Percentiles rank a stretch among this genome's conserved stretches.
phyloP scores from a whole-genome alignment of 1,140 invertebrate species.

The Eriocheir sinensis region DNA sequence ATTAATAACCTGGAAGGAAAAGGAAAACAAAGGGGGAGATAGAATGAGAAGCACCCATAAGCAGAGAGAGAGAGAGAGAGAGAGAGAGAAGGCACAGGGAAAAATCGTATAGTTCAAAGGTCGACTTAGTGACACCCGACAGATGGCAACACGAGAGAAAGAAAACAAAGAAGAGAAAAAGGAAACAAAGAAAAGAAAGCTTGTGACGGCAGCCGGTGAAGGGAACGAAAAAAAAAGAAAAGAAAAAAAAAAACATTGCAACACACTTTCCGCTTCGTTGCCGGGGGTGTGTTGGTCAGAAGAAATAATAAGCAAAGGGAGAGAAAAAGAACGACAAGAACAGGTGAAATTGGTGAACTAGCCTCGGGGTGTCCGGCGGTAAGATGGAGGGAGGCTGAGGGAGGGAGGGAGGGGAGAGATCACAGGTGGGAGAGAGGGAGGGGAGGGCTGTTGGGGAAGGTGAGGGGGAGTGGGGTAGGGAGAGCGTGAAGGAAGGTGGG shows the following conservation, averaged over 20 bases:
- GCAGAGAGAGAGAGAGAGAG: too few species aligned
- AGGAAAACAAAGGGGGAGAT: too few species aligned
- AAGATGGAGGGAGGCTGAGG: neutral
- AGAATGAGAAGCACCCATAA: too few species aligned
- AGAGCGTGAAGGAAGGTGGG: too few species aligned
- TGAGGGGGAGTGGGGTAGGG: too few species aligned
- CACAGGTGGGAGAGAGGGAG: too few species aligned
- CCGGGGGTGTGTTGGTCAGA: neutral
- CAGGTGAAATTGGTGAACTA: neutral
- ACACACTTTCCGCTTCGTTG: conserved; percentile 1
- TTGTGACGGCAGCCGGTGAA: neutral
- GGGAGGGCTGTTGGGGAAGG: too few species aligned
- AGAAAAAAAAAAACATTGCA: conserved; percentile 1
- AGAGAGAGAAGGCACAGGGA: neutral
- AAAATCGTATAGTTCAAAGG: too few species aligned
- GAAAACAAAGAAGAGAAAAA: too few species aligned
- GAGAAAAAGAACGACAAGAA: neutral
- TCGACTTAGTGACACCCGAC: neutral
- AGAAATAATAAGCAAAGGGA: neutral
- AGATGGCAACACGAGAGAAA: neutral
- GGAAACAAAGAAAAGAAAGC: neutral
- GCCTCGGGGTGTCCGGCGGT: neutral
- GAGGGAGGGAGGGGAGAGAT: neutral
- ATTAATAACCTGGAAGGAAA: too few species aligned
- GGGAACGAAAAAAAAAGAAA: neutral